phyloP scores from a whole-genome alignment of 1,140 invertebrate genomes.

The Papilio aristodemus region DNA sequence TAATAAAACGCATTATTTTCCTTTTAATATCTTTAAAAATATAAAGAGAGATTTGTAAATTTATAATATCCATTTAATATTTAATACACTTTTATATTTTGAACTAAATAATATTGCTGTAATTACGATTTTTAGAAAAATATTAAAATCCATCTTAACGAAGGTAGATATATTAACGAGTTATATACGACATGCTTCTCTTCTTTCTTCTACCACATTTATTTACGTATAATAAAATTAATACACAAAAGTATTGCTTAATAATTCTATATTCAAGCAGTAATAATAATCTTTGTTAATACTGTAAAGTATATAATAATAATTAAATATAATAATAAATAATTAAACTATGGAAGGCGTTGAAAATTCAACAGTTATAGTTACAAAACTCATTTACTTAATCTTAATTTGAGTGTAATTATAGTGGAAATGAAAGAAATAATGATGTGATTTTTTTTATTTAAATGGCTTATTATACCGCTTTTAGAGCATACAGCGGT shows the following conservation, averaged over 20 bases:
- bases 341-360: background rate
- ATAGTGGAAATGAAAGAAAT: constrained; percentile 16
- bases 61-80: too few species aligned
- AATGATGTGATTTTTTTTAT: constrained; percentile 11
- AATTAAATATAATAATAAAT: too few species aligned
- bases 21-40: too few species aligned
- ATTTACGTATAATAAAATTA: background rate
- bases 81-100: too few species aligned
- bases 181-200: too few species aligned
- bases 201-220: too few species aligned
- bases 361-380: background rate
- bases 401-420: constrained; percentile 14
- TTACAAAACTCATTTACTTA: constrained; percentile 1
- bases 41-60: too few species aligned
- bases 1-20: background rate
- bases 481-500: background rate
- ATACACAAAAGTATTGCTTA: background rate
- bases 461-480: constrained; percentile 15
- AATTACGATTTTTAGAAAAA: too few species aligned
- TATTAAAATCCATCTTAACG: too few species aligned
- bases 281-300: background rate
- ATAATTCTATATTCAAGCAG: background rate
- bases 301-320: background rate
- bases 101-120: too few species aligned
- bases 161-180: too few species aligned